phyloP scores from a whole-genome alignment of 1,140 invertebrate genomes.

The Halyomorpha halys region DNA sequence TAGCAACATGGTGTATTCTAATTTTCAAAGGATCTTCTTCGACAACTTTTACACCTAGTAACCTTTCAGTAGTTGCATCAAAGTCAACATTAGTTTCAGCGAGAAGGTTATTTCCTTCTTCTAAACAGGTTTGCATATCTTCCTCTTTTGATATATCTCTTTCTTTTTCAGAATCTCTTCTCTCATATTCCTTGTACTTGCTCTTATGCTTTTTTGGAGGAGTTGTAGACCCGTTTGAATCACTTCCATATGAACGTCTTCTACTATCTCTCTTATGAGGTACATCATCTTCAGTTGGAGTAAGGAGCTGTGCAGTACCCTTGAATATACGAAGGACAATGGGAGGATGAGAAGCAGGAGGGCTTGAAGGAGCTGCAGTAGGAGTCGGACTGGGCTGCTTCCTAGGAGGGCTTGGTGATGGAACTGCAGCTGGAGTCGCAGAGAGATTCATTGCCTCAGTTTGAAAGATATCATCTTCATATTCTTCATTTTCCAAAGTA shows the following conservation, averaged over 20 bases:
- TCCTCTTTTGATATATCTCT: neutral
- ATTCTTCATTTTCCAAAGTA: conserved; percentile 25
- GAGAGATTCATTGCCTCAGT: conserved; percentile 36
- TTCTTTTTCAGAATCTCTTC: conserved; percentile 23
- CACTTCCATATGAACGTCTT: conserved; percentile 28
- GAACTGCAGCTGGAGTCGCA: conserved; percentile 20
- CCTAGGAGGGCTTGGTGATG: conserved; percentile 21
- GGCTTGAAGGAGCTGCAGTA: conserved; percentile 18
- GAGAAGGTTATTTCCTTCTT: conserved; percentile 17
- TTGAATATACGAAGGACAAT: conserved; percentile 56
- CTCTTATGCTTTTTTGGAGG: conserved; percentile 22
- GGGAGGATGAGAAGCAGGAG: conserved; percentile 45
- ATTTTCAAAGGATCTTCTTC: too few species aligned
- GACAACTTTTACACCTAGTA: too few species aligned
- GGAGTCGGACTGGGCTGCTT: conserved; percentile 43
- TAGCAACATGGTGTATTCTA: conserved; percentile 1
- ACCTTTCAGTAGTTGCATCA: neutral
- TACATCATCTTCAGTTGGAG: conserved; percentile 29
- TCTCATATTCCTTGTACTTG: conserved; percentile 20
- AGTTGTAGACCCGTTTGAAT: conserved; percentile 21
- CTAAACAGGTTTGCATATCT: neutral
- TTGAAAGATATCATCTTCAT: conserved; percentile 30
- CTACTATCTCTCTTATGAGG: conserved; percentile 35
- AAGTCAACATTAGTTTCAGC: conserved; percentile 10
- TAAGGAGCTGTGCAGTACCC: conserved; percentile 41